Evolutionary conservation across 2,797 vertebrate species (phyloP).

Genomic region (Sebastolobus alascanus): DNA sequence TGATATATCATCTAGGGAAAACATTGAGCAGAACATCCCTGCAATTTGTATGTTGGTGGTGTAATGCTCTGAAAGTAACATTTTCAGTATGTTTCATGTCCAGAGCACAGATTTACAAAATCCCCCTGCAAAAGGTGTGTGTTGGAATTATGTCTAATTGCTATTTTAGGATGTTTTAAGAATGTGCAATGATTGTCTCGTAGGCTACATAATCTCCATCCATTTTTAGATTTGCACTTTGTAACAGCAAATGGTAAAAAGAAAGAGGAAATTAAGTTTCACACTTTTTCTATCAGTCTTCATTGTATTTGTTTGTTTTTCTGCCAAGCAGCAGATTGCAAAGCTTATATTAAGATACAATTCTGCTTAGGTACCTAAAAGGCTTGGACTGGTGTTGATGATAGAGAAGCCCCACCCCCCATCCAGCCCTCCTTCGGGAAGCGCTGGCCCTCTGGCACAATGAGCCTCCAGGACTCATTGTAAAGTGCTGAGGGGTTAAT

Average conservation of each 20-base stretch:
- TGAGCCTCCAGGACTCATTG: conserved; percentile 91
- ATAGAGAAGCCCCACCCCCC: conserved; percentile 17
- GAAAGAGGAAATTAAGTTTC: neutral
- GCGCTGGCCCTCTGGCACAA: conserved; percentile 93
- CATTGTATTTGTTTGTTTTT: neutral
- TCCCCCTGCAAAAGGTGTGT: too few species aligned
- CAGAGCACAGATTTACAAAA: too few species aligned
- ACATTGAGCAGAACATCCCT: too few species aligned
- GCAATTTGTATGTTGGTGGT: too few species aligned
- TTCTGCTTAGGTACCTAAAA: conserved; percentile 17
- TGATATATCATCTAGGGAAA: too few species aligned
- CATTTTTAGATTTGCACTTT: neutral
- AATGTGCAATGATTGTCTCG: neutral
- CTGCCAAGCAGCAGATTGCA: neutral
- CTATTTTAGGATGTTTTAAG: too few species aligned
- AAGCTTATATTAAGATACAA: conserved; percentile 26
- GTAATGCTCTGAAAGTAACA: too few species aligned
- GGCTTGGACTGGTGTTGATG: conserved; percentile 11
- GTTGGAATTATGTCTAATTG: too few species aligned
- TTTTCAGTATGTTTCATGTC: too few species aligned
- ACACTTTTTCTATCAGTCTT: neutral
- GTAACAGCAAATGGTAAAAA: neutral
- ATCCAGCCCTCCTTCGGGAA: conserved; percentile 86
- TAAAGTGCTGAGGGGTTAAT: conserved; percentile 96
- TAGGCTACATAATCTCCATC: neutral